Evolutionary conservation across 1,140 invertebrate species (phyloP).

Genomic region (Lepidurus packardi): DNA sequence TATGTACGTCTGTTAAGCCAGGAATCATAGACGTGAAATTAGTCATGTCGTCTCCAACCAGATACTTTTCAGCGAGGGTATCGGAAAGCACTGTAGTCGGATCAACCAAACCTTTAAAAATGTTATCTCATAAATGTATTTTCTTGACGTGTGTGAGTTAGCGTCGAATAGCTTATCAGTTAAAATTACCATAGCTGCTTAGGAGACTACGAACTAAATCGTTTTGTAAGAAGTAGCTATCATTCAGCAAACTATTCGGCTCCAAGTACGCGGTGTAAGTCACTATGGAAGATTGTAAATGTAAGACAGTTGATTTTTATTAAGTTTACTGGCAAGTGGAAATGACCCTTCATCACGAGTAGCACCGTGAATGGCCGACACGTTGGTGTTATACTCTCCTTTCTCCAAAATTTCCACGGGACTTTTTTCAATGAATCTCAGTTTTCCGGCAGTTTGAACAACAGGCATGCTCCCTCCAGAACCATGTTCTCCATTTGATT

Average conservation of each 20-base stretch:
- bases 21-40: constrained; percentile 33
- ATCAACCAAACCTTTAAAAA: constrained; percentile 25
- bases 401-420: constrained; percentile 25
- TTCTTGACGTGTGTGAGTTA: too few species aligned
- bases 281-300: constrained; percentile 29
- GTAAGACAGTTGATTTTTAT: too few species aligned
- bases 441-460: constrained; percentile 30
- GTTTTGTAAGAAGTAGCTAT: constrained; percentile 31
- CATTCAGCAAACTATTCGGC: constrained; percentile 28
- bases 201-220: constrained; percentile 30
- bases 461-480: constrained; percentile 32
- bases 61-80: constrained; percentile 30
- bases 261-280: constrained; percentile 27
- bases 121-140: too few species aligned
- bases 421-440: constrained; percentile 26
- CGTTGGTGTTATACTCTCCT: constrained; percentile 32
- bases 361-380: constrained; percentile 32
- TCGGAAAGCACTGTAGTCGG: constrained; percentile 27
- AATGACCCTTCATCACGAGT: constrained; percentile 35
- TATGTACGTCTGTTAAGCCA: constrained; percentile 36
- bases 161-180: too few species aligned
- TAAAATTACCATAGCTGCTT: background rate
- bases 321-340: too few species aligned
- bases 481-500: constrained; percentile 30
- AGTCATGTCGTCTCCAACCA: constrained; percentile 29